A percentile compares a stretch with the other conserved stretches of the same genome.
These are phyloP conservation scores for Saccostrea cuccullata DNA, from an alignment of 1,140 invertebrate species.

Conservation along the genomic window DNA sequence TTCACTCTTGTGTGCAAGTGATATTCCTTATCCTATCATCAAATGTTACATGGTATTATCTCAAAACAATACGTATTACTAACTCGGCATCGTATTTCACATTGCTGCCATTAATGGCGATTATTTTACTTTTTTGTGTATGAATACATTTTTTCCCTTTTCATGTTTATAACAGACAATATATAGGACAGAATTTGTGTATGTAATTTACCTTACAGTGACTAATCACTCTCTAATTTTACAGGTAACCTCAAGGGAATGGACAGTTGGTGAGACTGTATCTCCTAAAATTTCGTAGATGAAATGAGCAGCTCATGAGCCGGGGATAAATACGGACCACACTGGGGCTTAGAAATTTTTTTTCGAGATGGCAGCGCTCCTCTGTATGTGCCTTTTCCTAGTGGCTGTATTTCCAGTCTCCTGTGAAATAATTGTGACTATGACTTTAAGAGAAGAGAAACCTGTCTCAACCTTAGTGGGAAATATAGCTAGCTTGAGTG, in stretches of 20 bases:
- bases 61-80: slow-evolving; percentile 31
- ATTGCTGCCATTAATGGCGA: background rate
- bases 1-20: background rate
- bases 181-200: slow-evolving; percentile 27
- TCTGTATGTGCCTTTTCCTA: background rate
- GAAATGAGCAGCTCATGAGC: slow-evolving; percentile 7
- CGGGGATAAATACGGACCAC: background rate
- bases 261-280: slow-evolving; percentile 11
- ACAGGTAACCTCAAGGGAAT: slow-evolving; percentile 19
- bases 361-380: background rate
- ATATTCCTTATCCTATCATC: slow-evolving; percentile 35
- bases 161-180: slow-evolving; percentile 28
- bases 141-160: slow-evolving; percentile 28
- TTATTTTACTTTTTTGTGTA: slow-evolving; percentile 7
- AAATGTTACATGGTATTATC: slow-evolving; percentile 18
- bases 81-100: slow-evolving; percentile 24
- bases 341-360: background rate
- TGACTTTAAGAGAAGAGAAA: slow-evolving; percentile 9
- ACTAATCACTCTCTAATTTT: slow-evolving; percentile 34
- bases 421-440: background rate
- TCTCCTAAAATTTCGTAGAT: slow-evolving; percentile 26
- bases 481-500: slow-evolving; percentile 40
- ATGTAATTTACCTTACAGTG: background rate
- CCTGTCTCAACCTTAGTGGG: slow-evolving; percentile 43
- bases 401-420: background rate